Evolutionary conservation across 2,888 invertebrate genomes (phyloP).

Genomic region (Cheilosia impressa): DNA sequence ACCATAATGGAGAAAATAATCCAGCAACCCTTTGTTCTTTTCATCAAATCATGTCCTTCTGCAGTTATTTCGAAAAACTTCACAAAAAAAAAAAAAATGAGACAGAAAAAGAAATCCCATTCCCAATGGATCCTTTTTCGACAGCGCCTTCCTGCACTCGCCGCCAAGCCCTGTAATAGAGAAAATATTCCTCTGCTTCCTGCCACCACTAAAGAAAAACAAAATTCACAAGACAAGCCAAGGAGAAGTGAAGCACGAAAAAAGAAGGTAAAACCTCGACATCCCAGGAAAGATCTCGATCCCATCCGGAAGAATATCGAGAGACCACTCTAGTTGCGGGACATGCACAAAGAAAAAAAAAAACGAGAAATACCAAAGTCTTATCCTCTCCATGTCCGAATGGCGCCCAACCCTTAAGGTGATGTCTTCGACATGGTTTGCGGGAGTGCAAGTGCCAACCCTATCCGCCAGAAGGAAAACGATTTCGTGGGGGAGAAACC

Average conservation of each 20-base stretch:
- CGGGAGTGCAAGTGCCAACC: slow-evolving; percentile 49
- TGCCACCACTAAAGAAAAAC: slow-evolving; percentile 20
- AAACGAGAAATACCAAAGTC: slow-evolving; percentile 50
- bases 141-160: slow-evolving; percentile 39
- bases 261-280: slow-evolving; percentile 51
- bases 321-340: slow-evolving; percentile 59
- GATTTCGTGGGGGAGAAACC: slow-evolving; percentile 19
- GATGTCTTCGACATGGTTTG: slow-evolving; percentile 67
- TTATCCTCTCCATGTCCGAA: slow-evolving; percentile 63
- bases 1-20: slow-evolving; percentile 18
- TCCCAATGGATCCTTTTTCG: slow-evolving; percentile 37
- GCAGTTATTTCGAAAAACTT: slow-evolving; percentile 3
- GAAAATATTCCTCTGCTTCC: slow-evolving; percentile 37
- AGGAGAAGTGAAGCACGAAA: slow-evolving; percentile 42
- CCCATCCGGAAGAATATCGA: slow-evolving; percentile 71
- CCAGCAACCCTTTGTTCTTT: slow-evolving; percentile 9
- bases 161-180: background rate
- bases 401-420: slow-evolving; percentile 63
- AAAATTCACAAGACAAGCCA: slow-evolving; percentile 70
- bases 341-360: slow-evolving; percentile 23
- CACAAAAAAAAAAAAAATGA: slow-evolving; percentile 3
- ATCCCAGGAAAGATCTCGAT: slow-evolving; percentile 70
- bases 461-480: slow-evolving; percentile 25
- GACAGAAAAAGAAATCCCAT: slow-evolving; percentile 12
- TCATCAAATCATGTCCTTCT: slow-evolving; percentile 22